Base-by-base conservation (phyloP, 2,113 vertebrate species). In the Nettapus auritus region DNA sequence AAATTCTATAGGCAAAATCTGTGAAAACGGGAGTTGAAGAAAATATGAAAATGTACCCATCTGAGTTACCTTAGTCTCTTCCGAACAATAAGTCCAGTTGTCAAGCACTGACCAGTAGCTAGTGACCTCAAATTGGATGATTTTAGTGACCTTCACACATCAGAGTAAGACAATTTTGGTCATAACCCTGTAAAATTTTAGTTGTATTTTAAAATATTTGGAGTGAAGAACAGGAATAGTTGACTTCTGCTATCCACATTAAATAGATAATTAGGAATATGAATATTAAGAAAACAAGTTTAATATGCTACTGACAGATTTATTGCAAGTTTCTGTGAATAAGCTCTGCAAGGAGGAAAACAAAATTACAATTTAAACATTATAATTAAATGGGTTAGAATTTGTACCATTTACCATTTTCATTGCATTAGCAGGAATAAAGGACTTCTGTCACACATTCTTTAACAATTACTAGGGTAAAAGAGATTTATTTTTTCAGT, bases 331-430 rank as follows among this genome's bases (percentile, higher is more conserved):
- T 81, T 52, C 82, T 90, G 60, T 68, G 59, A 92, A 86, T 75
- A 81, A 86, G 29, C 63, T 80, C 64, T 81, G 52, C 34, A 75
- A 95, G 77, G 62, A 94, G 29, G 76, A 90, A 96, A 95, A 88
- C 71, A 86, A 34, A 42, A 67, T 89, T 93, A 68, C 69, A 68
- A 50, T 78, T 88, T 86, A 68, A 91, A 83, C 52, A 78, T 33
- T 82, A 71, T 64, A 76, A 79, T 95, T 81, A 53, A 80, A 11
- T 81, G 40, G 4, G 18, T 67, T 91, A 78, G 82, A 88, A 76
- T 82, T 87, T 67, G 59, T 90, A 76, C 44, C 6, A 13, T 59
- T 97, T 92, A 74, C 67, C n/a, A 55, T 94, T 96, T 55, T 73
- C 44, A 42, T 90, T 94, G 63, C 40, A 46, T 89, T 86, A 84